phyloP scores from a whole-genome alignment of 35 echinoderm and acorn worm species.

The Patiria miniata region DNA sequence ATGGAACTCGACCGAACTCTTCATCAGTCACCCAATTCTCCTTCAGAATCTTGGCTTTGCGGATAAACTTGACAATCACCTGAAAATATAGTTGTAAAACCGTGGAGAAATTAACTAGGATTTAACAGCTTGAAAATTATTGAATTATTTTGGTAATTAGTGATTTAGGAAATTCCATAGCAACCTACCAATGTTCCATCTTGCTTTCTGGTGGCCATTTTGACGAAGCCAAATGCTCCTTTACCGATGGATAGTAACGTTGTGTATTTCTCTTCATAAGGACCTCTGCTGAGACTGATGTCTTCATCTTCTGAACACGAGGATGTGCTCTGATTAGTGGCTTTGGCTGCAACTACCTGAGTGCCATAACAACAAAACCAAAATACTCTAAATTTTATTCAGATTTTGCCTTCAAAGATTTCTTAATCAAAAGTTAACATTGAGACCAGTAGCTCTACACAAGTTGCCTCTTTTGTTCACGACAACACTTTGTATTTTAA shows the following conservation, averaged over 20 bases:
- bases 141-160: too few relatives aligned
- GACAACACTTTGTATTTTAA: too few relatives aligned
- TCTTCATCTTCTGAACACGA: slow-evolving; percentile 61
- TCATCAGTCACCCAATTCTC: slow-evolving; percentile 83
- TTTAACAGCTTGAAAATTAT: too few relatives aligned
- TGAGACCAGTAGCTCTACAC: too few relatives aligned
- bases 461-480: too few relatives aligned
- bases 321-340: slow-evolving; percentile 15
- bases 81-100: slow-evolving; percentile 19
- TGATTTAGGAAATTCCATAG: not conserved
- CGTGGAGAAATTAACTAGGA: too few relatives aligned
- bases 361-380: too few relatives aligned
- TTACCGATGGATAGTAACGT: slow-evolving; percentile 92
- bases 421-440: too few relatives aligned
- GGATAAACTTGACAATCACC: slow-evolving; percentile 97
- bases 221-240: slow-evolving; percentile 98
- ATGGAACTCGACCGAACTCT: slow-evolving; percentile 58
- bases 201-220: slow-evolving; percentile 74
- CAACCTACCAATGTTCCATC: slow-evolving; percentile 67
- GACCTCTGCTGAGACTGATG: slow-evolving; percentile 58
- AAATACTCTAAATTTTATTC: too few relatives aligned
- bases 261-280: slow-evolving; percentile 71
- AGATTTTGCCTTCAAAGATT: too few relatives aligned
- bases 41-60: slow-evolving; percentile 81
- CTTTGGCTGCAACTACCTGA: slow-evolving; percentile 67